Evolutionary conservation across 1,140 invertebrate genomes (phyloP), one percentile per base, ranked within the genome.

Genomic region (Maniola jurtina): DNA sequence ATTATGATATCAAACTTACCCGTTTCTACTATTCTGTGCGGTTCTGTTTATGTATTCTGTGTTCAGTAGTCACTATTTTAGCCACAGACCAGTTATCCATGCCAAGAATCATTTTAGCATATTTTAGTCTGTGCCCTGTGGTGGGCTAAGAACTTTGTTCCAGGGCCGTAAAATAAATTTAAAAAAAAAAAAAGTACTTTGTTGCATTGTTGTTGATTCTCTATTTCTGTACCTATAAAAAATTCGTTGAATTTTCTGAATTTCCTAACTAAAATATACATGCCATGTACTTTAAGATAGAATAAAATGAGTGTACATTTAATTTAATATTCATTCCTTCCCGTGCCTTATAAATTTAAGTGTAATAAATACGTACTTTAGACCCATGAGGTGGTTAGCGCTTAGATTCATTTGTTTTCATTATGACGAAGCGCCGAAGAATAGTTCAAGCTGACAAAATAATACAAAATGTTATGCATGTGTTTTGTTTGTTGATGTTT

Each of bases 371-470:
- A 68, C 61, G n/a, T 77, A 77, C 70, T 67, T 74, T 72, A 77
- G 75, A 79, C 85, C 79, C 69, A 86, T 88, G 84, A 81, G 64
- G 65, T 63, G 65, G 66, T 64, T 38, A 54, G 60, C 48, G 60
- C 71, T 64, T 63, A 59, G 52, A 70, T 75, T 73, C 76, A 80
- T 84, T 86, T 87, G 83, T 89, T 86, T 84, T 86, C 86, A 89
- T 88, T 87, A 90, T 89, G 88, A 88, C 83, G 66, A 90, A 90
- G 73, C 88, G 88, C 73, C 84, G 86, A 78, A 86, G 88, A 81
- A 90, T 90, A 64, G 80, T 90, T 71, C 82, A 89, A 74, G 86
- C 85, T 42, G 88, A 90, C 74, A 90, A 90, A 88, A 89, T 90
- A 73, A 87, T 89, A 75, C 86, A 85, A 81, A 88, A 87, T 88